Base-by-base conservation (phyloP, 2,888 invertebrate genomes). In the Pachydiplax longipennis region DNA sequence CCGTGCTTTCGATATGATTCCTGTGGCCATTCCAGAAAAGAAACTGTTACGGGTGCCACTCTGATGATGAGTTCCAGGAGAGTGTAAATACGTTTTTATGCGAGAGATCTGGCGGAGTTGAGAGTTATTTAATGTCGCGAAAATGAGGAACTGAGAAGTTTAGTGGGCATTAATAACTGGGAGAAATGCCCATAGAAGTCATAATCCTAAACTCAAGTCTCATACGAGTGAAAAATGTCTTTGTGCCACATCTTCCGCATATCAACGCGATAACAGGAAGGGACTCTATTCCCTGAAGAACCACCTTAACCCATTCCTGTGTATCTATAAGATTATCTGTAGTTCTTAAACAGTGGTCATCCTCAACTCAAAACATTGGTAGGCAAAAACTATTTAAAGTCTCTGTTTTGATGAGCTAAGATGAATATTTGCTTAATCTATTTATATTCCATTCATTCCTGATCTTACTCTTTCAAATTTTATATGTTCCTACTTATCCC, bases 91-190 rank as follows among this genome's bases (percentile, higher is more conserved):
- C 31, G 48, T 83, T 83, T 31, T 58, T 58, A 58, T 22, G 25
- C 35, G 58, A 13, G 83, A 31, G 53, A 83, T 8, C 31, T 53
- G 82, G 12, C 10, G 48, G 53, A 83, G 83, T 83, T 35, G 58
- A n/a, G 53, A 53, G 83, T 58, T 83, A 83, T 83, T 58, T 83
- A 58, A 83, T 22, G 35, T 58, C 83, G 35, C 53, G 58, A 83
- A 83, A 58, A 53, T 83, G 58, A 58, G 83, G 58, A 37, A 83
- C 83, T 31, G 83, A 83, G 35, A 83, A 83, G 83, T 58, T 83
- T 58, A 44, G 83, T 83, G 83, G 83, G 53, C 58, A 83, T 83
- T 83, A 58, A 83, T 83, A 83, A 58, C 83, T 83, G 1, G 83
- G 35, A 58, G 35, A 58, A 58, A 83, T 58, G 35, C 53, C 83